Percentiles rank a stretch among this genome's conserved stretches.
These are phyloP conservation scores for Lontra canadensis DNA, from an alignment of 2,113 vertebrate genomes.

Conservation along the genomic window DNA sequence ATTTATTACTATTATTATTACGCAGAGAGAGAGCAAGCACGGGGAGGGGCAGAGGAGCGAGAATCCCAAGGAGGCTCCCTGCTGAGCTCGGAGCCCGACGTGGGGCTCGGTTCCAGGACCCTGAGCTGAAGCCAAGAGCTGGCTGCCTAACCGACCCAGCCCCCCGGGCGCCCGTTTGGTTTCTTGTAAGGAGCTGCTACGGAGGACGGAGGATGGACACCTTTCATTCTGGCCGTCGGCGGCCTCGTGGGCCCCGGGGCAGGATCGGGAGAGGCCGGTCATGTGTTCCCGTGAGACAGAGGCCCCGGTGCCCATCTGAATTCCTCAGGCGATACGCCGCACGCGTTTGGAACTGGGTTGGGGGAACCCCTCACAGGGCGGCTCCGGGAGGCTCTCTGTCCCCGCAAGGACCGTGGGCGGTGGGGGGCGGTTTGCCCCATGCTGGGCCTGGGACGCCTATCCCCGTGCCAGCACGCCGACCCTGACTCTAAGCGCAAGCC, in stretches of 20 bases:
- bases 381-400: background rate
- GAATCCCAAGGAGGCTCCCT: background rate
- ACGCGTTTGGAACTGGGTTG: fast-evolving
- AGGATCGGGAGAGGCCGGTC: fast-evolving
- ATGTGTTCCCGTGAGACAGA: background rate
- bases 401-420: fast-evolving
- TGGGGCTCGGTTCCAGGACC: background rate
- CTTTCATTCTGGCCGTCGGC: too few species aligned
- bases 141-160: background rate
- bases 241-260: background rate
- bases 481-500: background rate
- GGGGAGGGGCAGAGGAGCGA: background rate
- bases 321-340: fast-evolving
- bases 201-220: background rate
- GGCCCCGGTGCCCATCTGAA: background rate
- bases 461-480: fast-evolving
- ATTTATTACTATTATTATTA: background rate
- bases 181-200: background rate
- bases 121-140: background rate
- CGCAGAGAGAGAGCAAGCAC: background rate
- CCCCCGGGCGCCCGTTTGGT: background rate
- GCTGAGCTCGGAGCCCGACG: background rate
- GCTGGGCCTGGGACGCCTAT: fast-evolving
- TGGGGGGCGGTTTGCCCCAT: background rate
- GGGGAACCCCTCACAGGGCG: too few species aligned